A percentile compares a stretch with the other conserved stretches of the same genome.
These are phyloP conservation scores for Chrysopilus asiliformis DNA, from an alignment of 2,888 invertebrate species.

Conservation along the genomic window DNA sequence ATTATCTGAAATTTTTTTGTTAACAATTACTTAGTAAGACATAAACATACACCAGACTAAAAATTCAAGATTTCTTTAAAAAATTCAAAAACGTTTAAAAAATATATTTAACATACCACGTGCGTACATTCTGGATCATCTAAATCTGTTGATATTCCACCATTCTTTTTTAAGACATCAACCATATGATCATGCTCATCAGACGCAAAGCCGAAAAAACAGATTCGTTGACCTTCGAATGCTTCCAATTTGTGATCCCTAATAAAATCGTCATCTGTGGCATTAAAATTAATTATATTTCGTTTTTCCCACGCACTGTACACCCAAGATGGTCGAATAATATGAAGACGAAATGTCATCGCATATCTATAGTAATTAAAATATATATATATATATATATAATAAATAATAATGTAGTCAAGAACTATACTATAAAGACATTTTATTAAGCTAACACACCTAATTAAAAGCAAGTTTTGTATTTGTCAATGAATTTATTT, in stretches of 20 bases:
- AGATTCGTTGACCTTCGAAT: slow-evolving; percentile 74
- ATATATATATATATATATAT: no score
- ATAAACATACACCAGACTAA: slow-evolving; percentile 7
- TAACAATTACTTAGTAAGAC: slow-evolving; percentile 3
- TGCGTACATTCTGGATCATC: slow-evolving; percentile 82
- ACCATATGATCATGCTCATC: slow-evolving; percentile 88
- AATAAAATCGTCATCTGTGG: slow-evolving; percentile 53
- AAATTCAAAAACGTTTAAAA: background rate
- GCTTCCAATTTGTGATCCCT: slow-evolving; percentile 68
- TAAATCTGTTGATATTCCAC: slow-evolving; percentile 61
- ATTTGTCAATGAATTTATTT: no score
- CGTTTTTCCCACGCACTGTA: slow-evolving; percentile 73
- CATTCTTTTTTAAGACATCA: slow-evolving; percentile 74
- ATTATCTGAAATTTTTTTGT: slow-evolving; percentile 29
- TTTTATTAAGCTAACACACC: no score
- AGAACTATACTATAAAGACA: no score
- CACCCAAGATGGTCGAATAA: slow-evolving; percentile 82
- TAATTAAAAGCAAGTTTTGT: no score
- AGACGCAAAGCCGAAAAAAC: slow-evolving; percentile 79
- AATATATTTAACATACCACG: slow-evolving; percentile 54
- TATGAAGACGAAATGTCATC: slow-evolving; percentile 74
- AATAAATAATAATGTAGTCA: no score
- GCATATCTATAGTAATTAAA: no score
- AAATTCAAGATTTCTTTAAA: no score
- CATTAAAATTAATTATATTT: slow-evolving; percentile 52